Evolutionary conservation across 92 coral and sea anemone genomes (phyloP), one percentile per base, ranked within the genome.

Genomic region (Phenganax stokvisi): DNA sequence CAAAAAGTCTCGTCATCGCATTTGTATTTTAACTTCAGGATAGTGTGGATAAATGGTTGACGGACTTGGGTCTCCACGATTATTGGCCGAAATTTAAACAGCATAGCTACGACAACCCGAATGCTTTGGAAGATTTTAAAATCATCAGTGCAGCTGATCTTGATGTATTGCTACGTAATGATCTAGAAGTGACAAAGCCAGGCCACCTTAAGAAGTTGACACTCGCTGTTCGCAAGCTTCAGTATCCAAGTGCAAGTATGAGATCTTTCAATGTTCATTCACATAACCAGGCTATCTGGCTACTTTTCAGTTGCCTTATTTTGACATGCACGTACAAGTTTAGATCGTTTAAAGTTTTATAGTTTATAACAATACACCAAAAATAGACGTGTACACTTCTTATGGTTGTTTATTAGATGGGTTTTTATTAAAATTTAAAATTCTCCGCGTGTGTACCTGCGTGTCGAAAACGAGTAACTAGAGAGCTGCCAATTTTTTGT

Each of bases 191-290:
- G 37, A 54, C 29, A 47, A 93, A 93, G 79, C 66, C 79, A 10
- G 98, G 87, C 13, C 98, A 93, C 78, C 56, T 91, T 9, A 82
- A 87, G 75, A 93, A 90, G 82, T 86, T 93, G 75, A 77, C 81
- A 66, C 90, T 81, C 29, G 97, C 98, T 0, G 84, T 93, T 25
- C 88, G 90, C 88, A 93, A 86, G 73, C 87, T 93, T 8, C 98
- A 92, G 72, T 93, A 93, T 75, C 97, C 94, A 6, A 89, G 86
- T 52, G 89, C 88, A 85, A 87, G 98, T 93, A 69, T 29, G 90
- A 44, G 55, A 9, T 59, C n/a, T 54, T 27, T n/a, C 56, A 75
- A 10, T 30, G 25, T 20, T 20, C 25, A 20, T 20, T 20, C 25
- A 20, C 25, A 20, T 20, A 20, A 20, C 25, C 25, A 20, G 25